These are phyloP conservation scores for Lithophane ornitopus DNA, from an alignment of 2,888 invertebrate species.

Conservation along the genomic window DNA sequence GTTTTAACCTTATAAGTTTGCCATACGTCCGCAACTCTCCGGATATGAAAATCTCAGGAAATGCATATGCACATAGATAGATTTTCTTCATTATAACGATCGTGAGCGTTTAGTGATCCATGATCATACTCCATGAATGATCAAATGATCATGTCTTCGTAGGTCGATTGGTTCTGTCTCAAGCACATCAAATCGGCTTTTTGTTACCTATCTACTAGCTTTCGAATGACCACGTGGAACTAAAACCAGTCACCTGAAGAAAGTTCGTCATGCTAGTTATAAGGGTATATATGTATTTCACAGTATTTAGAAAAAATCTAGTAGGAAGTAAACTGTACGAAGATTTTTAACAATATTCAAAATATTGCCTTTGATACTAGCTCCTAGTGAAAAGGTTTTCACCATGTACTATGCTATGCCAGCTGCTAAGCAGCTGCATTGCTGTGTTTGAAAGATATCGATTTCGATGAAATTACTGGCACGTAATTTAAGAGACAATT, in stretches of 20 bases:
- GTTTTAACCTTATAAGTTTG: background rate
- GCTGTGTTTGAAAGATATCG: background rate
- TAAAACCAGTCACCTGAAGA: conserved; percentile 36
- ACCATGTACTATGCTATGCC: background rate
- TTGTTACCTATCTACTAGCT: conserved; percentile 35
- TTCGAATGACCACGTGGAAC: conserved; percentile 41
- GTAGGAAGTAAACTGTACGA: background rate
- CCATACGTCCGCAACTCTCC: background rate
- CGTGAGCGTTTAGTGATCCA: background rate
- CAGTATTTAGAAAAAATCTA: conserved; percentile 5
- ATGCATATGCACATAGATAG: conserved; percentile 1
- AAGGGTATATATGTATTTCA: conserved; percentile 4
- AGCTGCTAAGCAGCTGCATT: background rate
- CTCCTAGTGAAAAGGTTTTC: background rate
- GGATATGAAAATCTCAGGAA: conserved; percentile 8
- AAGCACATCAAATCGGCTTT: conserved; percentile 35
- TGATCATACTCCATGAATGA: background rate
- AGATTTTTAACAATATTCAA: background rate
- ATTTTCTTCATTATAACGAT: background rate
- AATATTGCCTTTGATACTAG: background rate
- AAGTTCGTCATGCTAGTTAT: conserved; percentile 32
- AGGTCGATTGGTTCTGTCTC: conserved; percentile 26
- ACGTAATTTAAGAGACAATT: background rate
- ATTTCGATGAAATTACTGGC: background rate
- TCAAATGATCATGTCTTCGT: background rate